phyloP scores from a whole-genome alignment of 2,113 vertebrate species.

The Neogobius melanostomus region DNA sequence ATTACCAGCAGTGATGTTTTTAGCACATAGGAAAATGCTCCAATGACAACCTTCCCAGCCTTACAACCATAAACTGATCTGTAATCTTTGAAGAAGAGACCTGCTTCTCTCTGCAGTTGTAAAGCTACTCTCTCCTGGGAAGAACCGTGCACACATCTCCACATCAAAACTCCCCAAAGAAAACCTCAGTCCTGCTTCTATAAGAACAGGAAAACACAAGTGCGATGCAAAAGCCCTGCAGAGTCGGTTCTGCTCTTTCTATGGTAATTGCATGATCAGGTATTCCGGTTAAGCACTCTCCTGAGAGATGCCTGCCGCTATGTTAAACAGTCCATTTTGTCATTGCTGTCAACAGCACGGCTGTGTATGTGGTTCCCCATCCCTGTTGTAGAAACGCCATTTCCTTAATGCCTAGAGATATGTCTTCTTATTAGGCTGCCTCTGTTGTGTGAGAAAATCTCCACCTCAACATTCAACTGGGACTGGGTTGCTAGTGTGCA shows the following conservation, averaged over 20 bases:
- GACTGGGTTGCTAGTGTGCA: background rate
- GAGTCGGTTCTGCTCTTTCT: conserved; percentile 52
- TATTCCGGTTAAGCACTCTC: conserved; percentile 60
- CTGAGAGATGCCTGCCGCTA: conserved; percentile 41
- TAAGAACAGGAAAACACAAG: conserved; percentile 20
- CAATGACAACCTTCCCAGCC: background rate
- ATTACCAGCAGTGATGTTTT: background rate
- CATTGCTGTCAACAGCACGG: conserved; percentile 29
- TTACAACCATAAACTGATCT: background rate
- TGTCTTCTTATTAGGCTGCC: background rate
- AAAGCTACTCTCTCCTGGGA: conserved; percentile 3
- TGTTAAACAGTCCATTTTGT: conserved; percentile 51
- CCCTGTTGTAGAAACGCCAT: conserved; percentile 6
- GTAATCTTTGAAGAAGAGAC: conserved; percentile 11
- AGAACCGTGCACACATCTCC: background rate
- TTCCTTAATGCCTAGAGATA: conserved; percentile 12
- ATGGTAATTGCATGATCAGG: conserved; percentile 59
- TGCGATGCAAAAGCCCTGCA: conserved; percentile 11
- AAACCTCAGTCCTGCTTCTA: conserved; percentile 5
- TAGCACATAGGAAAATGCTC: background rate
- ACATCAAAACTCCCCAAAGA: conserved; percentile 7
- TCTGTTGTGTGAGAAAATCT: background rate
- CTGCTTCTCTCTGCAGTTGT: conserved; percentile 1
- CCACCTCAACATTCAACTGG: background rate
- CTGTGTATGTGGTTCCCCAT: background rate